These are phyloP conservation scores for Thryonomys swinderianus DNA, from an alignment of 2,113 vertebrate species.

Conservation along the genomic window DNA sequence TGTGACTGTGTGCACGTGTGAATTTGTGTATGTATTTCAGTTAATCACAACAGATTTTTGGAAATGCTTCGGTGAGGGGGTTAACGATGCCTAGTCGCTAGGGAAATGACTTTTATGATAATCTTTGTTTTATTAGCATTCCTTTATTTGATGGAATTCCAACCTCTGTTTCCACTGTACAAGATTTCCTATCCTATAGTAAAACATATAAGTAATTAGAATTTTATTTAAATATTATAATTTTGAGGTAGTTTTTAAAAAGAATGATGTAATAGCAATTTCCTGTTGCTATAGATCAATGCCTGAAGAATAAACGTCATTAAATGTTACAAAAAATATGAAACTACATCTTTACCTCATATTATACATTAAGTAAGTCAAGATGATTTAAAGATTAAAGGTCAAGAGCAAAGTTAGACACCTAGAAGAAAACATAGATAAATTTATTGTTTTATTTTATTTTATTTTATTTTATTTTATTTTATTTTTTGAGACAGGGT, in stretches of 20 bases:
- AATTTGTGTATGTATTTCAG: not conserved
- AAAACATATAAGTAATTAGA: not conserved
- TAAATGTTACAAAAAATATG: not conserved
- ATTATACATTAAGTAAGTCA: not conserved
- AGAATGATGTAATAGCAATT: not conserved
- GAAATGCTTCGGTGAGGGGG: not conserved
- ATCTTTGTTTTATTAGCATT: not conserved
- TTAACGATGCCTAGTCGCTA: not conserved
- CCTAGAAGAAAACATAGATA: not conserved
- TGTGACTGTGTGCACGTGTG: not conserved
- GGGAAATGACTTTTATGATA: not conserved
- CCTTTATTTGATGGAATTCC: not conserved
- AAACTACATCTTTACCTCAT: not conserved
- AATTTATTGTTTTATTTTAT: too few species aligned
- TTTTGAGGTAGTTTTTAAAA: not conserved
- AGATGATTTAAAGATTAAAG: not conserved
- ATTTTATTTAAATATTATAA: not conserved
- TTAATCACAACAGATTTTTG: not conserved
- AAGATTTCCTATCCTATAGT: constrained; percentile 32
- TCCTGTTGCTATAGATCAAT: not conserved
- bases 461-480: too few species aligned
- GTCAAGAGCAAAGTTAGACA: constrained; percentile 48
- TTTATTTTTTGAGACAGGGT: too few species aligned
- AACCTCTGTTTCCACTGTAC: not conserved
- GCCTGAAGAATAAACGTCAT: constrained; percentile 24